Evolutionary conservation across 2,113 vertebrate genomes (phyloP), one percentile per base, ranked within the genome.

Genomic region (Aegithalos caudatus): DNA sequence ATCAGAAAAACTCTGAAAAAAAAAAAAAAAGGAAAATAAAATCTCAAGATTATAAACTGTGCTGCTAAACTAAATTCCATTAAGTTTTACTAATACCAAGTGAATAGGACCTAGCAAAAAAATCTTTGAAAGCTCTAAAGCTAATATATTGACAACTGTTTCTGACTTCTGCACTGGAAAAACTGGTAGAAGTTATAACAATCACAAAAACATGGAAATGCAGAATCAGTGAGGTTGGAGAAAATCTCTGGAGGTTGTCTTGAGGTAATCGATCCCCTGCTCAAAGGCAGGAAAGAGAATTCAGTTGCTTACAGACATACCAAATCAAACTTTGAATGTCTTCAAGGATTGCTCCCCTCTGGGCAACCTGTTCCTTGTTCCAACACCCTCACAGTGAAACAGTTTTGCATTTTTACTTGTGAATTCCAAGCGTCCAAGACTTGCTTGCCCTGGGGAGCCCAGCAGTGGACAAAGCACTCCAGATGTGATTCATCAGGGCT

Each of bases 191-290:
- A 81, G 37, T 3, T 29, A 22, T 27, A 90, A 25, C 31, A 62
- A 7, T 38, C 58, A 82, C 8, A 54, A n/a, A 79, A 74, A 58
- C 21, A 37, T 24, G 20, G 47, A 66, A 88, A 74, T 20, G 29
- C 6, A 53, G 27, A 70, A 74, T 28, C 12, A n/a, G 13, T 42
- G 22, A 85, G 7, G 12, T 11, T 54, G 35, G 12, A 70, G 10
- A 16, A 25, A 81, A 71, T 21, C n/a, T 76, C 51, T 35, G 40
- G 62, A 76, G 25, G 51, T 38, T 4, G 0, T 29, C 23, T 29
- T 15, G 20, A 45, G 23, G 5, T 40, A 79, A 35, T 57, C 2
- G 0, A 86, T 58, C 2, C 2, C 10, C 27, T 51, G 23, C 35
- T 88, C 33, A 64, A 92, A 81, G 44, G 13, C n/a, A 45, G 22